phyloP scores from a whole-genome alignment of 1,140 invertebrate genomes.

The Steinernema feltiae region DNA sequence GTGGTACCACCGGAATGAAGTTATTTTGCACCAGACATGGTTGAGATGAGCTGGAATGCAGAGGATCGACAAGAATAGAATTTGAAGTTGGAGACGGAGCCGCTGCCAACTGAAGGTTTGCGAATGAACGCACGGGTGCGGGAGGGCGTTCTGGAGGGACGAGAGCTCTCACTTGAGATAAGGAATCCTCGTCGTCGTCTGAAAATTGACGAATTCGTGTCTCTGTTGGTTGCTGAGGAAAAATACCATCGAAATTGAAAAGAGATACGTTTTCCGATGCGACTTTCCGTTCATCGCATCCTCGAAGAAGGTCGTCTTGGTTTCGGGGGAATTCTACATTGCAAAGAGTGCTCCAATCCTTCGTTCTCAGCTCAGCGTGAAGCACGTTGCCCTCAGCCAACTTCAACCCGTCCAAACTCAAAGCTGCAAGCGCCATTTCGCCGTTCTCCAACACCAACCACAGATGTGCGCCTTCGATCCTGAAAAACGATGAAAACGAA shows the following conservation, averaged over 20 bases:
- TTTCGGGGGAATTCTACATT: background rate
- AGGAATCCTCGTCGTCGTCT: background rate
- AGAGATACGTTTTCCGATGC: background rate
- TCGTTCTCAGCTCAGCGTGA: conserved; percentile 28
- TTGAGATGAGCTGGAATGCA: background rate
- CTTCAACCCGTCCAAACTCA: conserved; percentile 53
- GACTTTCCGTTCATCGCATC: background rate
- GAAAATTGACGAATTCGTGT: too few relatives aligned
- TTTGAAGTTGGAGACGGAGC: background rate
- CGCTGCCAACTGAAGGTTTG: background rate
- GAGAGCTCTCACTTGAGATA: background rate
- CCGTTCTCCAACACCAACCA: conserved; percentile 47
- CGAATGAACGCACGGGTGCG: background rate
- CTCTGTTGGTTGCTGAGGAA: background rate
- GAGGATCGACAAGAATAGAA: background rate
- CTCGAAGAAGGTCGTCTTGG: background rate
- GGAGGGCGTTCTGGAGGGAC: conserved; percentile 6
- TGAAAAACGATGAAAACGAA: conserved; percentile 22
- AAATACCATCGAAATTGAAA: background rate
- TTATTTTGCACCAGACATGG: background rate
- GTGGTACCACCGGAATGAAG: conserved; percentile 2
- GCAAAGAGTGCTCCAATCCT: conserved; percentile 23
- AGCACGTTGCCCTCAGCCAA: conserved; percentile 24
- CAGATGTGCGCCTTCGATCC: conserved; percentile 42
- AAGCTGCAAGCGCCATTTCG: conserved; percentile 49